Conservation (phyloP, 53 echinoderm and acorn worm genomes). For the Stichopus horrens region DNA sequence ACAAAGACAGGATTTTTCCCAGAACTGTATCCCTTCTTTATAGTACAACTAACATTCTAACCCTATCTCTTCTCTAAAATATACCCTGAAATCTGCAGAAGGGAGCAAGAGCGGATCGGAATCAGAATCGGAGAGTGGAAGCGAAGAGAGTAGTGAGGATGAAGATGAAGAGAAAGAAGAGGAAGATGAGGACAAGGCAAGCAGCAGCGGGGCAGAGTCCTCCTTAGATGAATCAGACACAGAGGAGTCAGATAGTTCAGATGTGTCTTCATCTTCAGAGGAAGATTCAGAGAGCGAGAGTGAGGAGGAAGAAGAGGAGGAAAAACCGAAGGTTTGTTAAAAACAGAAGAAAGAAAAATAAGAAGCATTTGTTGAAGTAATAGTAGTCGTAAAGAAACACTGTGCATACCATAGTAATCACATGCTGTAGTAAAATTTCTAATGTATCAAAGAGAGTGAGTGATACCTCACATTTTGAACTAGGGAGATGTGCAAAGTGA, state of each 20-base stretch:
- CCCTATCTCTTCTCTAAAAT: background rate
- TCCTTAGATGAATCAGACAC: background rate
- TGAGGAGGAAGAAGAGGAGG: conserved; percentile 7
- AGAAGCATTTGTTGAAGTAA: no score
- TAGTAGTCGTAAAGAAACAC: no score
- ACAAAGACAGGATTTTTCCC: no score
- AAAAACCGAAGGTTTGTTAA: conserved; percentile 23
- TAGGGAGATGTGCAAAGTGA: no score
- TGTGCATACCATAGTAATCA: no score
- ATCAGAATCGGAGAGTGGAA: conserved; percentile 65
- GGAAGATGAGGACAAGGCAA: conserved; percentile 40
- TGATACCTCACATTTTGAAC: no score
- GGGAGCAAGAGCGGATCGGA: conserved; percentile 63
- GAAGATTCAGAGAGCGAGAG: conserved; percentile 27
- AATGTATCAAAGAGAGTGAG: no score
- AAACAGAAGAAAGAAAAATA: no score
- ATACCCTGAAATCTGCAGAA: conserved; percentile 24
- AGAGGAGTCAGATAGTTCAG: conserved; percentile 24
- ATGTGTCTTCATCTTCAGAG: background rate
- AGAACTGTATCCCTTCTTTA: no score
- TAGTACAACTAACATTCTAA: no score
- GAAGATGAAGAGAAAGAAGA: conserved; percentile 55
- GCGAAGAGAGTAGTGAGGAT: conserved; percentile 49
- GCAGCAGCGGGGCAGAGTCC: conserved; percentile 6
- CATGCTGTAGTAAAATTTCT: no score